Percentiles rank a stretch among this genome's conserved stretches.
Conservation (phyloP, 2,113 vertebrate genomes). For the Condylura cristata region DNA sequence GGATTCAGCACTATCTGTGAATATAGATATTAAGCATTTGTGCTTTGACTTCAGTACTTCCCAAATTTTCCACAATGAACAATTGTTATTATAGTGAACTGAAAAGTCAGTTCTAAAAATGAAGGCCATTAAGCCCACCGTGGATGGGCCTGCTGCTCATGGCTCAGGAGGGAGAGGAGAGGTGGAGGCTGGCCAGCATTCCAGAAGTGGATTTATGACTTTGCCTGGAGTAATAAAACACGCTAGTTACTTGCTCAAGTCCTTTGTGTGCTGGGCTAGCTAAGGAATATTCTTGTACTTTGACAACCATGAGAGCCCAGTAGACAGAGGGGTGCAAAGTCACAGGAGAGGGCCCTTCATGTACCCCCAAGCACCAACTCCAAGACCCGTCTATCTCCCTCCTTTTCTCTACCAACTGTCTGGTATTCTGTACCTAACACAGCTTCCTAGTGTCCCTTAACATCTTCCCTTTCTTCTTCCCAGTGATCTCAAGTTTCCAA, state of each 20-base stretch:
- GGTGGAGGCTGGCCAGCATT: background rate
- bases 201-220: background rate
- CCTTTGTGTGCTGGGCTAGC: background rate
- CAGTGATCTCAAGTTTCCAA: background rate
- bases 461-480: background rate
- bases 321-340: background rate
- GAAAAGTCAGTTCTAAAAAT: background rate
- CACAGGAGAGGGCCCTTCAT: background rate
- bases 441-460: background rate
- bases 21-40: background rate
- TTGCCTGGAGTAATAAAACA: slow-evolving; percentile 46
- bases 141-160: background rate
- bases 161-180: background rate
- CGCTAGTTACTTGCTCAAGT: background rate
- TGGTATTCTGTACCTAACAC: background rate
- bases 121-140: background rate
- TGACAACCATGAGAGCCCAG: background rate
- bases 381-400: background rate
- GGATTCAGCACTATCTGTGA: background rate
- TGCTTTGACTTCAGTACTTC: background rate
- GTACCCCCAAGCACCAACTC: background rate
- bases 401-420: too few species aligned
- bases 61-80: background rate
- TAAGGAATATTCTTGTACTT: slow-evolving; percentile 36
- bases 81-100: background rate